Percentiles rank a stretch among this genome's conserved stretches.
Evolutionary conservation across 2,888 invertebrate species (phyloP).

Genomic region (Pelosia muscerda): DNA sequence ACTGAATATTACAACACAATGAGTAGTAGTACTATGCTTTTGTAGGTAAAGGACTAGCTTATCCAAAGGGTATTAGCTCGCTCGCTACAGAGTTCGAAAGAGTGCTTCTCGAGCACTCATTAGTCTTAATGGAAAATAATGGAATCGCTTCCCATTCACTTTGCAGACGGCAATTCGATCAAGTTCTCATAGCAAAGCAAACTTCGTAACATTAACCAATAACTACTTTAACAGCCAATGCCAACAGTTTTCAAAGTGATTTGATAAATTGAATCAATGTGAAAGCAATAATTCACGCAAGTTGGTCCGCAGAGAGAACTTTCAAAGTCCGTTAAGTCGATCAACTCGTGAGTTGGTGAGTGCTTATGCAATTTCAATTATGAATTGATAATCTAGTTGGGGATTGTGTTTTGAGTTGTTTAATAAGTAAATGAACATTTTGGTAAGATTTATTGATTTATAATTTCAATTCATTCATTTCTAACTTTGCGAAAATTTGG

Average conservation of each 20-base stretch:
- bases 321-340: constrained; percentile 1
- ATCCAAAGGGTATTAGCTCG: no score
- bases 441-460: not conserved
- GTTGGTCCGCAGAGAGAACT: constrained; percentile 8
- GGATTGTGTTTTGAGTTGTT: not conserved
- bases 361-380: constrained; percentile 11
- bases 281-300: constrained; percentile 13
- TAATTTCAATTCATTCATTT: not conserved
- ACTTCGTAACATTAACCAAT: not conserved
- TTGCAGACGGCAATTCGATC: not conserved
- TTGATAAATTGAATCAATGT: constrained; percentile 13
- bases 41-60: no score
- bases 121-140: no score
- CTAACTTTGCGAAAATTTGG: not conserved
- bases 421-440: not conserved
- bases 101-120: no score
- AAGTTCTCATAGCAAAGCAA: not conserved
- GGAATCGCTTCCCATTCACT: no score
- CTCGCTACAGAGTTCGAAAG: no score
- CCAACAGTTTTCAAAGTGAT: constrained; percentile 6
- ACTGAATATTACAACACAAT: no score
- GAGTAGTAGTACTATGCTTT: no score
- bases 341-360: not conserved
- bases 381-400: not conserved
- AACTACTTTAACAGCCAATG: not conserved